Percentiles rank a stretch among this genome's conserved stretches.
Conservation (phyloP, 2,888 invertebrate species). For the Hemicrepidius hirtus region DNA sequence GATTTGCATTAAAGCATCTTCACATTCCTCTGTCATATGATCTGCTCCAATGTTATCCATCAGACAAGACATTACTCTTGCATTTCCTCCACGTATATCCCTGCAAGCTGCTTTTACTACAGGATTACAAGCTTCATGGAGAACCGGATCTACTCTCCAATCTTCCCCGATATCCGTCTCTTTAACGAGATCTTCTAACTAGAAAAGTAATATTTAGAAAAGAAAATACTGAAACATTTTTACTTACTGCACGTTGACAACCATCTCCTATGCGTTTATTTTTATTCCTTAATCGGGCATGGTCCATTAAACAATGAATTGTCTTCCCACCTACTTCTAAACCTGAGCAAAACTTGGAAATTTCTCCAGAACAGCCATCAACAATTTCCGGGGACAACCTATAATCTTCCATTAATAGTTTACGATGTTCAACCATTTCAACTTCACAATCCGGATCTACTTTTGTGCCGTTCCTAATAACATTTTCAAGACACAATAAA, state of each 20-base stretch:
- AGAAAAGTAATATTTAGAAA: too few species aligned
- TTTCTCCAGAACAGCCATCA: constrained; percentile 89
- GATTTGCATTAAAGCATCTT: constrained; percentile 93
- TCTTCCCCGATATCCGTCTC: constrained; percentile 96
- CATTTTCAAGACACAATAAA: constrained; percentile 92
- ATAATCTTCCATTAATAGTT: constrained; percentile 94
- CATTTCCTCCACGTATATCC: constrained; percentile 84
- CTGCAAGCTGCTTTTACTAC: constrained; percentile 88
- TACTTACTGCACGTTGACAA: constrained; percentile 83
- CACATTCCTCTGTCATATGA: constrained; percentile 92
- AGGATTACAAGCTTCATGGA: constrained; percentile 89
- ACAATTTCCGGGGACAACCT: constrained; percentile 95
- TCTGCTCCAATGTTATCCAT: constrained; percentile 92
- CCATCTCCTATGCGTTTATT: constrained; percentile 80
- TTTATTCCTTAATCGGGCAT: constrained; percentile 81
- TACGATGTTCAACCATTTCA: constrained; percentile 94
- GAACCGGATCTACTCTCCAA: constrained; percentile 94
- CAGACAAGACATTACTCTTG: constrained; percentile 92
- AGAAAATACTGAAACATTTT: too few species aligned
- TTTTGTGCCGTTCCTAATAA: constrained; percentile 81
- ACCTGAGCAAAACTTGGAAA: constrained; percentile 83
- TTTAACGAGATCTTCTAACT: constrained; percentile 87
- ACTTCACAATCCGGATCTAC: constrained; percentile 86
- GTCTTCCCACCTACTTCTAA: constrained; percentile 90
- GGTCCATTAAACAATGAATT: constrained; percentile 96